Evolutionary conservation across 2,888 invertebrate species (phyloP).

Genomic region (Melipona bicolor): DNA sequence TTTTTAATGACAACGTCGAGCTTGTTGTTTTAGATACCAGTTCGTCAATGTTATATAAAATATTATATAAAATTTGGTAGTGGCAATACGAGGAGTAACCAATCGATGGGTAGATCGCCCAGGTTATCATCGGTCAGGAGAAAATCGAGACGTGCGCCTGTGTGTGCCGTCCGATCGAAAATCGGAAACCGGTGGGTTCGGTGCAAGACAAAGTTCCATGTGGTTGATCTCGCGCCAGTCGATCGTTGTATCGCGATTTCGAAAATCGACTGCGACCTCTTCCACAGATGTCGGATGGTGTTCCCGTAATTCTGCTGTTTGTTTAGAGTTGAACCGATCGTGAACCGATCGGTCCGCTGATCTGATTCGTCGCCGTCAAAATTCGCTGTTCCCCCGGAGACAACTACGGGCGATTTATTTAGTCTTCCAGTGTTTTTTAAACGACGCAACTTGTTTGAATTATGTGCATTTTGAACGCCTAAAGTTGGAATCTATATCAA

Average conservation of each 20-base stretch:
- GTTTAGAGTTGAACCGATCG: conserved; percentile 24
- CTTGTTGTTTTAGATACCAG: too few species aligned
- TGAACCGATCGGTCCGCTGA: conserved; percentile 5
- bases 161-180: neutral
- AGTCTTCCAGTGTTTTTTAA: neutral
- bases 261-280: conserved; percentile 31
- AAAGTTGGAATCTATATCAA: neutral
- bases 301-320: conserved; percentile 22
- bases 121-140: conserved; percentile 76
- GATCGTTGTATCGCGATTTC: conserved; percentile 14
- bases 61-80: too few species aligned
- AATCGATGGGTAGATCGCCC: conserved; percentile 67
- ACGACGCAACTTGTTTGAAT: too few species aligned
- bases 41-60: too few species aligned
- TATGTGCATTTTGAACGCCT: neutral
- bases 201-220: neutral
- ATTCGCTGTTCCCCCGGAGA: conserved; percentile 1
- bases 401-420: neutral
- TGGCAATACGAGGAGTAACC: neutral
- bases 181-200: neutral
- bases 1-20: too few species aligned
- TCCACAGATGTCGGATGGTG: conserved; percentile 32
- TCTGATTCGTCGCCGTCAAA: conserved; percentile 3
- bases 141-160: conserved; percentile 71
- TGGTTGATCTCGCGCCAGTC: conserved; percentile 14